phyloP scores from a whole-genome alignment of 2,888 invertebrate species.

The Rosalia funebris region DNA sequence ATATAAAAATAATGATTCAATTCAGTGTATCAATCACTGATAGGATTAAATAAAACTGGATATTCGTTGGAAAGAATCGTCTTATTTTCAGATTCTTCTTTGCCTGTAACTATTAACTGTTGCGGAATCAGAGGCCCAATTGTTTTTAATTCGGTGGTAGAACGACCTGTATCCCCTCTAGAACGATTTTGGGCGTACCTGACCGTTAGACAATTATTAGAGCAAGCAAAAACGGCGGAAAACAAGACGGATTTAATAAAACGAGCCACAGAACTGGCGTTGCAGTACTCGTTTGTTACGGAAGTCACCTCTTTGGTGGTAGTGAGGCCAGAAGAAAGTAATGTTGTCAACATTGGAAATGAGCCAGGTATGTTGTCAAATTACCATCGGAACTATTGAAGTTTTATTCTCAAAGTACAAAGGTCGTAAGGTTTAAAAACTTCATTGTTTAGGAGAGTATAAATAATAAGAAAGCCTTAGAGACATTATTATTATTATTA shows the following conservation, averaged over 20 bases:
- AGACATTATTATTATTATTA: too few species aligned
- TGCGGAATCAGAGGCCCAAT: constrained; percentile 46
- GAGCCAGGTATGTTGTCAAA: too few species aligned
- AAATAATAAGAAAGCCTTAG: too few species aligned
- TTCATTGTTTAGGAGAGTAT: too few species aligned
- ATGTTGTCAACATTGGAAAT: too few species aligned
- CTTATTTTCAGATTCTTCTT: not conserved
- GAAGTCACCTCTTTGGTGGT: constrained; percentile 75
- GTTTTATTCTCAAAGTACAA: too few species aligned
- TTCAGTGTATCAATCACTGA: too few species aligned
- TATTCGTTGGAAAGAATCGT: too few species aligned
- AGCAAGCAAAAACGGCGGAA: constrained; percentile 55
- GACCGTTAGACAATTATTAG: constrained; percentile 71
- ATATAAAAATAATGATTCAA: too few species aligned
- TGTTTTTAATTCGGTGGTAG: constrained; percentile 42
- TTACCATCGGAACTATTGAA: too few species aligned
- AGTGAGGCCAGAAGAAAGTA: constrained; percentile 71
- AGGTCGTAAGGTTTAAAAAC: too few species aligned
- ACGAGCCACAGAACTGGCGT: constrained; percentile 68
- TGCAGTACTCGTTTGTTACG: constrained; percentile 71
- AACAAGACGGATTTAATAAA: constrained; percentile 60
- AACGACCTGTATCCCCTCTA: constrained; percentile 45
- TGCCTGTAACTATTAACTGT: not conserved
- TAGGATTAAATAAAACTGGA: too few species aligned
- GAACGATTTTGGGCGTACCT: constrained; percentile 71